phyloP scores from a whole-genome alignment of 2,797 vertebrate genomes.

The Silurus aristotelis region DNA sequence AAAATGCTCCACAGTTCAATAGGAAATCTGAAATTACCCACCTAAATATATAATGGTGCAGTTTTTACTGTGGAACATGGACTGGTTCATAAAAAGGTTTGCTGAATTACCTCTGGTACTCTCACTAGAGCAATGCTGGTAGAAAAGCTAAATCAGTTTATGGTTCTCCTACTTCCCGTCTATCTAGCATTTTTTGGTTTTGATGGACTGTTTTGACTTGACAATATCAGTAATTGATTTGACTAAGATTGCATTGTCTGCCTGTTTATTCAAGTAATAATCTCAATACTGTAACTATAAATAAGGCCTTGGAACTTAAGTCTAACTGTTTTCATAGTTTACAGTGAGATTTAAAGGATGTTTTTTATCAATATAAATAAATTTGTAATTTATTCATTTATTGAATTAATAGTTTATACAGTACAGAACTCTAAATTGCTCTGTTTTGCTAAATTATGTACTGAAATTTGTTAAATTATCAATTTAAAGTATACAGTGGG shows the following conservation, averaged over 20 bases:
- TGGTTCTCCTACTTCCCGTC: not conserved
- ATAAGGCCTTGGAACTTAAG: not conserved
- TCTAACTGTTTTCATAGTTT: not conserved
- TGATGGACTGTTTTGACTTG: not conserved
- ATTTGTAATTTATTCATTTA: not conserved
- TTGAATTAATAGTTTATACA: too few relatives aligned
- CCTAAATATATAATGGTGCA: not conserved
- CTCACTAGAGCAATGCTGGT: not conserved
- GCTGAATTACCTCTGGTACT: not conserved
- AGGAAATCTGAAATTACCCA: not conserved
- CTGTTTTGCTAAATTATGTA: too few relatives aligned
- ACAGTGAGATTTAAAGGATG: not conserved
- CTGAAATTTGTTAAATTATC: too few relatives aligned
- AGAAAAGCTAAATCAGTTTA: not conserved
- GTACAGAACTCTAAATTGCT: too few relatives aligned
- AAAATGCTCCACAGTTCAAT: not conserved
- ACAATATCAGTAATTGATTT: not conserved
- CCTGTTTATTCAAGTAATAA: slow-evolving; percentile 7
- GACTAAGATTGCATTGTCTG: not conserved
- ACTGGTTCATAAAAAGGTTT: not conserved
- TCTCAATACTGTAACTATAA: not conserved
- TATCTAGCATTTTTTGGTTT: not conserved
- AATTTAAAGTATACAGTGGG: too few relatives aligned
- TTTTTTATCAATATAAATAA: not conserved
- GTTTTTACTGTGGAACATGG: not conserved